Evolutionary conservation across 1,140 invertebrate species (phyloP).

Genomic region (Lepidostoma basale): DNA sequence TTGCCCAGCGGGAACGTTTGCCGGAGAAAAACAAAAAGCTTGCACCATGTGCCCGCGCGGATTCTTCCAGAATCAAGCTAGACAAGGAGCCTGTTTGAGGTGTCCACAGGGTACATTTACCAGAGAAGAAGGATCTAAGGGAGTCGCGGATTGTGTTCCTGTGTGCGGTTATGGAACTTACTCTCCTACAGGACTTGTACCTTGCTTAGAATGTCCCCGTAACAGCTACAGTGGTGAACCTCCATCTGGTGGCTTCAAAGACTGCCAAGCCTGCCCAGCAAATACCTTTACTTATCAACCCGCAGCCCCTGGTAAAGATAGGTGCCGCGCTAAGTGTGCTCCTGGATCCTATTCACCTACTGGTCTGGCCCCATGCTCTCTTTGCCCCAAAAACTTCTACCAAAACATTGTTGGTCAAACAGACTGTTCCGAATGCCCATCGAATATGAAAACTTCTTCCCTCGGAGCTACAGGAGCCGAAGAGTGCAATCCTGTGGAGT

Average conservation of each 20-base stretch:
- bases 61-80: constrained; percentile 90
- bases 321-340: constrained; percentile 90
- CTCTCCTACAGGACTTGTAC: constrained; percentile 91
- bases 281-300: constrained; percentile 92
- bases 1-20: constrained; percentile 94
- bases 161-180: constrained; percentile 97
- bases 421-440: constrained; percentile 85
- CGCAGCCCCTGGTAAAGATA: constrained; percentile 80
- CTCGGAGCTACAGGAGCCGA: constrained; percentile 77
- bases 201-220: constrained; percentile 92
- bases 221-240: constrained; percentile 91
- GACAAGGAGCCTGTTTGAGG: constrained; percentile 83
- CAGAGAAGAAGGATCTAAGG: constrained; percentile 86
- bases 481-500: constrained; percentile 85
- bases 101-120: constrained; percentile 95
- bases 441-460: constrained; percentile 81
- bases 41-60: constrained; percentile 90
- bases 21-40: constrained; percentile 81
- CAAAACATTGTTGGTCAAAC: constrained; percentile 83
- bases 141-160: constrained; percentile 82
- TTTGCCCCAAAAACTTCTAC: constrained; percentile 92
- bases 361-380: constrained; percentile 92
- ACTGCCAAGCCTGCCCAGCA: constrained; percentile 90
- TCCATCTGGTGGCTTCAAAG: constrained; percentile 89
- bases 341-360: constrained; percentile 93